Evolutionary conservation across 1,140 invertebrate species (phyloP).

Genomic region (Palaemon carinicauda): DNA sequence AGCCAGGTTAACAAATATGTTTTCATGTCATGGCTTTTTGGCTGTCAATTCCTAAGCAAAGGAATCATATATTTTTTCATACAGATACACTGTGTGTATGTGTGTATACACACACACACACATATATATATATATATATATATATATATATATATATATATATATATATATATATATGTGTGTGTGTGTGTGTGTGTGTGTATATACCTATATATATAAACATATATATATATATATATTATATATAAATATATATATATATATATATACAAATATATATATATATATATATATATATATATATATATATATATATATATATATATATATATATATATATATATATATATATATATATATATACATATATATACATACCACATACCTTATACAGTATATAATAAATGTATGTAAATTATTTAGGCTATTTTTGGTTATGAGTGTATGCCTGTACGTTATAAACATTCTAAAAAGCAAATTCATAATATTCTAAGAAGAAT

Average conservation of each 20-base stretch:
- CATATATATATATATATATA: not conserved
- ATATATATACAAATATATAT: not conserved
- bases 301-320: not conserved
- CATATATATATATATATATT: not conserved
- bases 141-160: not conserved
- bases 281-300: slow-evolving; percentile 2
- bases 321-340: not conserved
- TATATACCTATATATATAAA: not conserved
- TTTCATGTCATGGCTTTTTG: too few species aligned
- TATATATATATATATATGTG: not conserved
- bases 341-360: not conserved
- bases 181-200: not conserved
- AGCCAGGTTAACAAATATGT: too few species aligned
- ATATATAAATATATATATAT: not conserved
- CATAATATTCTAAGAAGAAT: too few species aligned
- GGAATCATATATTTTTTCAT: too few species aligned
- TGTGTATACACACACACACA: not conserved
- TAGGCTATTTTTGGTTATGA: not conserved
- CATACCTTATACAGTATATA: too few species aligned
- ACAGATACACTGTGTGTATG: not conserved
- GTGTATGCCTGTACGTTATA: not conserved
- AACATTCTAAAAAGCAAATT: too few species aligned
- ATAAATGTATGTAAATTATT: too few species aligned
- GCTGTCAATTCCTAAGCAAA: too few species aligned
- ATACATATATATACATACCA: not conserved